Evolutionary conservation across 1,140 invertebrate genomes (phyloP), one percentile per base, ranked within the genome.

Genomic region (Ganaspis sp.): DNA sequence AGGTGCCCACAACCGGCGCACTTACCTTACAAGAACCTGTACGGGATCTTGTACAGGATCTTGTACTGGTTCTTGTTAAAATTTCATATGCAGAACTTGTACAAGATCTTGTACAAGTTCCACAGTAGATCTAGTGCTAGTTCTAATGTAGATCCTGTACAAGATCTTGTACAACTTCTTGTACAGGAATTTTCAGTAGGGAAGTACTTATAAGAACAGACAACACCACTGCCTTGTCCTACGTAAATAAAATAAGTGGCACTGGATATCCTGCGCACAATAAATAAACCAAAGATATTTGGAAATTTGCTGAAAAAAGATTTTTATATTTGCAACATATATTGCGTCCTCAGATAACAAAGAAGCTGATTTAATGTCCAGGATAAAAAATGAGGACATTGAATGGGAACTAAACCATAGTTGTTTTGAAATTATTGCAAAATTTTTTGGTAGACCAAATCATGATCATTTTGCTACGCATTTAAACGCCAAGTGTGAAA

Each of bases 401-500:
- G 21, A 58, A 19, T 58, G 53, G 53, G 19, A 58, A 58, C 12
- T 58, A 12, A 3, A 5, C 4, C 4, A 58, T 26, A 26, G 0
- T 58, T 21, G 1, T 1, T 58, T 58, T 26, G 1, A 19, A 21
- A 29, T 49, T 11, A 49, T 72, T 72, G 29, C 49, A 4, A 8
- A 72, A 45, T 9, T 9, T 26, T 58, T 23, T 26, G 71, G 15
- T 15, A 9, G 9, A 17, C 19, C 26, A 29, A 15, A 42, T 78
- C 80, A 11, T 26, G 82, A 84, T 73, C 23, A 81, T 26, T 86
- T 78, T 26, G 73, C 70, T n/a, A 69, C 49, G 17, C 19, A n/a
- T 15, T 9, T 4, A 4, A 78, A 78, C 82, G 64, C 9, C 17
- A 86, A 86, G 79, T 83, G 83, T 73, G 38, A 75, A n/a, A 5